Evolutionary conservation across 2,113 vertebrate species (phyloP), one percentile per base, ranked within the genome.

Genomic region (Syngnathus floridae): DNA sequence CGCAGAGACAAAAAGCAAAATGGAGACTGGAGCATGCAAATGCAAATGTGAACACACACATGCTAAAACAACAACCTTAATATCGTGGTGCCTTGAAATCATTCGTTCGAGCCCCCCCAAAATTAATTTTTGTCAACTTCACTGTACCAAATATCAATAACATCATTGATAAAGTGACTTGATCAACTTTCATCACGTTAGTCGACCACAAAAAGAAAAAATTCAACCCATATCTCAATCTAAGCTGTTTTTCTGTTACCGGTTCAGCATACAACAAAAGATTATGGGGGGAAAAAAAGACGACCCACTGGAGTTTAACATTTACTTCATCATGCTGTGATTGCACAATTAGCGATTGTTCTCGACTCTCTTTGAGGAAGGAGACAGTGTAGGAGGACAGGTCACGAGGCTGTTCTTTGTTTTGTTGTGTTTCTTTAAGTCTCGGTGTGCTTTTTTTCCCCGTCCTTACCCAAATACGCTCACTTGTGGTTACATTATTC

Each of bases 1-100:
- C 85, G 79, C 36, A 62, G 70, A 81, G 61, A 88, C 86, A 92
- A 85, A 92, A 93, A 87, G 86, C 74, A 61, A 68, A 82, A 80
- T 86, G 85, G 85, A 82, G 73, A 80, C 87, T 70, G 51, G 61
- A 64, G 80, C 67, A 76, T 67, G 73, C 71, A 70, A 46, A 46
- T 72, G 40, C 78, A 73, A 77, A 71, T 86, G 14, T 16, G 17
- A n/a, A 21, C 19, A 21, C 8, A 21, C 19, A 49, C 2, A 31
- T 31, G 26, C 26, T 31, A 12, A 21, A 54, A 26, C 31, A 35
- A 8, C 48, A n/a, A 51, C n/a, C 8, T n/a, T 51, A n/a, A 51
- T 51, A 51, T 9, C 7, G 7, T 51, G 48, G 19, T 21, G n/a
- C 19, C 1, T 49, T 49, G 48, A 49, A 5, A 49, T 46, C 14